A percentile compares a stretch with the other conserved stretches of the same genome.
Conservation (phyloP, 2,797 vertebrate genomes). For the Ataeniobius toweri region DNA sequence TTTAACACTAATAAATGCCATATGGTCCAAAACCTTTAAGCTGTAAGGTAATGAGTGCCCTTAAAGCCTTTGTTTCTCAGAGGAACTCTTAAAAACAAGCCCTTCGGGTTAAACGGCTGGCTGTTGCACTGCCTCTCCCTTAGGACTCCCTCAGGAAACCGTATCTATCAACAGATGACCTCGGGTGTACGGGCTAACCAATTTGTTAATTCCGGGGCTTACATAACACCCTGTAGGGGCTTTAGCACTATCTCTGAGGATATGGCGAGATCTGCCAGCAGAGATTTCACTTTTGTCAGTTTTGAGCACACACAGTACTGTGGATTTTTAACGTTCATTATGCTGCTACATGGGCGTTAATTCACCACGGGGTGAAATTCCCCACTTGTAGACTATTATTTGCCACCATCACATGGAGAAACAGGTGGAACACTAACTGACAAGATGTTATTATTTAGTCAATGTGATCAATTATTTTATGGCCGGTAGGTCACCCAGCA, state of each 20-base stretch:
- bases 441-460: constrained; percentile 65
- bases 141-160: constrained; percentile 72
- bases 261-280: constrained; percentile 62
- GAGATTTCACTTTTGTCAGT: constrained; percentile 39
- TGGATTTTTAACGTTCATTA: constrained; percentile 44
- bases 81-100: constrained; percentile 78
- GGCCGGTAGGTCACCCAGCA: constrained; percentile 47
- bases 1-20: constrained; percentile 47
- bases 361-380: constrained; percentile 27
- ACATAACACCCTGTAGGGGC: constrained; percentile 75
- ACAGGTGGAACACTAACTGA: constrained; percentile 51
- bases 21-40: constrained; percentile 68
- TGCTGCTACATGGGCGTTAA: constrained; percentile 28
- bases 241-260: constrained; percentile 59
- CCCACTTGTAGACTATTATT: constrained; percentile 36
- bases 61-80: constrained; percentile 79
- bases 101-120: constrained; percentile 77
- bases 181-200: constrained; percentile 80
- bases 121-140: constrained; percentile 70
- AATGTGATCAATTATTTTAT: constrained; percentile 61
- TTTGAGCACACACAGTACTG: constrained; percentile 10
- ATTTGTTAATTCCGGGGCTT: constrained; percentile 80
- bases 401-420: constrained; percentile 35
- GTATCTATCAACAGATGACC: constrained; percentile 83
- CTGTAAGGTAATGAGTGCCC: constrained; percentile 75